These are phyloP conservation scores for Typhlomys cinereus DNA, from an alignment of 2,113 vertebrate genomes.

Conservation along the genomic window DNA sequence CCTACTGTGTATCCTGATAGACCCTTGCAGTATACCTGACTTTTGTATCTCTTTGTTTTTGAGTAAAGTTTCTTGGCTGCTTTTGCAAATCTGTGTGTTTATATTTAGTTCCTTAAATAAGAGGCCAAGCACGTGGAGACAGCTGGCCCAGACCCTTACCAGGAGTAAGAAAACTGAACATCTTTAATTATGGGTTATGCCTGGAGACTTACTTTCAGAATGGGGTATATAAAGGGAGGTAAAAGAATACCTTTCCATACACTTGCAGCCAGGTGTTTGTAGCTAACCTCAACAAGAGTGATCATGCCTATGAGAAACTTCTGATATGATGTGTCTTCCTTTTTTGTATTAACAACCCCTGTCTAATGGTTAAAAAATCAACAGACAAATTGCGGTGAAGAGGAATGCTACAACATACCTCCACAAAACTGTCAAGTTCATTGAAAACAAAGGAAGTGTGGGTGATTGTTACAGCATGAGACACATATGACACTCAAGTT, in stretches of 20 bases:
- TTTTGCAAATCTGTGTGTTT: too few species aligned
- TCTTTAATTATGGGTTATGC: neutral
- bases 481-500: fast-evolving
- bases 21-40: too few species aligned
- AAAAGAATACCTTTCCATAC: neutral
- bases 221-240: neutral
- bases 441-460: neutral
- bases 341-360: neutral
- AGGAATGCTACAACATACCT: neutral
- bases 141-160: too few species aligned
- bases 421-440: neutral
- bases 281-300: neutral
- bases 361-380: neutral
- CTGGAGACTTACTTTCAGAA: neutral
- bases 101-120: too few species aligned
- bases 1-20: too few species aligned
- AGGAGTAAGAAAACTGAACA: too few species aligned
- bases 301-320: neutral
- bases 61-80: too few species aligned
- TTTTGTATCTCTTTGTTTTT: too few species aligned
- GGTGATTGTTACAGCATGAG: neutral
- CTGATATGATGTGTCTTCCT: neutral
- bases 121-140: too few species aligned
- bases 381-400: neutral
- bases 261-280: neutral